Percentiles rank a stretch among this genome's conserved stretches.
phyloP scores from a whole-genome alignment of 37 sponge, comb jelly and placozoan genomes.

The Mnemiopsis leidyi region DNA sequence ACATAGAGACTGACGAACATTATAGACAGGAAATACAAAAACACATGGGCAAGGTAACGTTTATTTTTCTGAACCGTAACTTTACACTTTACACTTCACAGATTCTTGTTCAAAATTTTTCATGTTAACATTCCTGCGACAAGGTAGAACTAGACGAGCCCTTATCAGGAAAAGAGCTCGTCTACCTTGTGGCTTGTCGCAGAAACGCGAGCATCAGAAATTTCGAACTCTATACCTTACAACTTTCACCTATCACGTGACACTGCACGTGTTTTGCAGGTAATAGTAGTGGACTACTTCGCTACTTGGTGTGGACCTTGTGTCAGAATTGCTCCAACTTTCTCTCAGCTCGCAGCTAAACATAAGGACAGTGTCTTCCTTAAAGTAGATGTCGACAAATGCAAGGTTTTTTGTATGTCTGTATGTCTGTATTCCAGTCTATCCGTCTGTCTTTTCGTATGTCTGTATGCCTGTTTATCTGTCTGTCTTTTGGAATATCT shows the following conservation, averaged over 20 bases:
- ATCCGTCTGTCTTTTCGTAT: neutral
- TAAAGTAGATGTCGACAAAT: constrained; percentile 5
- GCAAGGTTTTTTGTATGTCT: neutral
- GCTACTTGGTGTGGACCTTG: constrained; percentile 54
- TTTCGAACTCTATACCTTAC: neutral
- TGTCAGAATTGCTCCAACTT: neutral
- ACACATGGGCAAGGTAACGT: neutral
- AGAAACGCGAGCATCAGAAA: no score
- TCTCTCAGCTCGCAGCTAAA: neutral
- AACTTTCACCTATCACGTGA: neutral
- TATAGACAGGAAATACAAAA: neutral
- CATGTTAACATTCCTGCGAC: no score
- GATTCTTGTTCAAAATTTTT: no score
- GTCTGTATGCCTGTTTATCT: neutral
- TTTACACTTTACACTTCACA: neutral
- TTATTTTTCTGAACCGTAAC: no score
- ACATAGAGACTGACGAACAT: constrained; percentile 39
- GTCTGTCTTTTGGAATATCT: neutral
- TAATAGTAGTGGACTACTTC: constrained; percentile 21
- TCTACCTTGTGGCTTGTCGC: no score
- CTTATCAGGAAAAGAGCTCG: no score
- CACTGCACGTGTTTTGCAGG: neutral
- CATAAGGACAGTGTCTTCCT: neutral
- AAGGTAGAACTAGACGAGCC: no score
- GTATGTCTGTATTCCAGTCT: neutral